Evolutionary conservation across 2,888 invertebrate genomes (phyloP), one percentile per base, ranked within the genome.

Genomic region (Clistopyga incitator): DNA sequence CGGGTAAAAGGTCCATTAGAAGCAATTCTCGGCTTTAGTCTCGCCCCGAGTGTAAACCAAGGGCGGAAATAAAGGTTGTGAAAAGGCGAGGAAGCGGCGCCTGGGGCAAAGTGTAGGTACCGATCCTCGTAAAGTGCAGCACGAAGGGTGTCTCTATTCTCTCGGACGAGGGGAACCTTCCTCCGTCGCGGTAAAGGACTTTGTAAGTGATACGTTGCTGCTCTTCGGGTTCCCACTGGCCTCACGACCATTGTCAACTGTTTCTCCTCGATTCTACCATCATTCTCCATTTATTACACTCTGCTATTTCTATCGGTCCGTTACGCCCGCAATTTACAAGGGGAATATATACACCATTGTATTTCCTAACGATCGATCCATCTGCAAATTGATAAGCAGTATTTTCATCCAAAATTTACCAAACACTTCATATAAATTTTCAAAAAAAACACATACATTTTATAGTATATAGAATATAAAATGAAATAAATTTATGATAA

Each of bases 301-400:
- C 23, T 13, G 56, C 56, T 29, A 6, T 23, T 6, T 25, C 3
- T 13, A 64, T 77, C 61, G 65, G 77, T 76, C 75, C 72, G 81
- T 75, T 83, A 85, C 84, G 83, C 86, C 81, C 85, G 84, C 81
- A 86, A 84, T 83, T 85, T 82, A 84, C 80, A 68, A 47, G 42
- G 72, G 82, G 77, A 29, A n/a, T 38, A 61, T 61, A 10, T n/a
- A 75, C 77, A 65, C 71, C 77, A 81, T 82, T 84, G 79, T 86
- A n/a, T n/a, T n/a, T n/a, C n/a, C n/a, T n/a, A n/a, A 29, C 29
- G 29, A 29, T 29, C 6, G 29, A 29, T n/a, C n/a, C n/a, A n/a
- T n/a, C n/a, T n/a, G n/a, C n/a, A n/a, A n/a, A n/a, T n/a, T n/a
- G n/a, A n/a, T n/a, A n/a, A n/a, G n/a, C n/a, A n/a, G n/a, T n/a